A percentile compares a stretch with the other conserved stretches of the same genome.
These are phyloP conservation scores for Rissa tridactyla DNA, from an alignment of 2,113 vertebrate species.

Conservation along the genomic window DNA sequence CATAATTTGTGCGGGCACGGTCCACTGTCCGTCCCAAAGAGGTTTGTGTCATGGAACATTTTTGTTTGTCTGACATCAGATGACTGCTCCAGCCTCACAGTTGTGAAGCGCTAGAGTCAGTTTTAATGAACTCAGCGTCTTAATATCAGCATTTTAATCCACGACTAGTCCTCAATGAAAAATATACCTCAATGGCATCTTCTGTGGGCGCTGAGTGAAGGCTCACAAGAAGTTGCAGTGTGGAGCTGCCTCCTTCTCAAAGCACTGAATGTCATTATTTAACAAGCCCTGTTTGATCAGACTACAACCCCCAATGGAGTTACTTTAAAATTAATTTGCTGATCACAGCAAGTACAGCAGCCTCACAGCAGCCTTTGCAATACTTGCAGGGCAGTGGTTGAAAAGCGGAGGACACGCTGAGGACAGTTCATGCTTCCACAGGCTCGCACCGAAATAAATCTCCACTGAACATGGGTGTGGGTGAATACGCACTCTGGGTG, in stretches of 20 bases:
- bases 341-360: neutral
- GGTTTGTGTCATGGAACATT: constrained; percentile 38
- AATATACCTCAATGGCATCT: neutral
- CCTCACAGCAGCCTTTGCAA: neutral
- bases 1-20: neutral
- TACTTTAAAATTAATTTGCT: neutral
- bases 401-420: neutral
- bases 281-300: neutral
- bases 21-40: neutral
- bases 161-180: neutral
- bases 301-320: neutral
- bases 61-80: neutral
- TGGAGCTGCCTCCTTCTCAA: neutral
- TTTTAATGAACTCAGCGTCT: neutral
- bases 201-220: neutral
- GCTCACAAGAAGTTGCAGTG: neutral
- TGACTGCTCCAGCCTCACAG: neutral
- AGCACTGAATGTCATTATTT: neutral
- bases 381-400: neutral
- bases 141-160: neutral
- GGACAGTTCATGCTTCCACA: neutral
- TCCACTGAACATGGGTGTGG: neutral
- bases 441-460: neutral
- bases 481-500: neutral
- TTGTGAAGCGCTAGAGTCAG: neutral